Conservation (phyloP, 2,113 vertebrate species). For the Clarias batrachus region DNA sequence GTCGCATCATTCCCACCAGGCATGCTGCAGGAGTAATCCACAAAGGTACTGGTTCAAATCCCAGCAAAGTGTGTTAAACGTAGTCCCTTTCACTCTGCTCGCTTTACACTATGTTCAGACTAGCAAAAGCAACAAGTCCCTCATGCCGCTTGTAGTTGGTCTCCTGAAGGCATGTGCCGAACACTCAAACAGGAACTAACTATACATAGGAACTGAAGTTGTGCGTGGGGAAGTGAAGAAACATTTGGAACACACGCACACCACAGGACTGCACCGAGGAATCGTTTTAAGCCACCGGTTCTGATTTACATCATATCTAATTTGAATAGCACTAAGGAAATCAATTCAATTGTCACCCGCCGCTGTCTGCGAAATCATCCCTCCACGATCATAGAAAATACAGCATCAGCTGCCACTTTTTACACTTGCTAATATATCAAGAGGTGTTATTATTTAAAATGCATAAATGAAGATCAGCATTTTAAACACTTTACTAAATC, state of each 20-base stretch:
- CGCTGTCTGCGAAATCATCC: neutral
- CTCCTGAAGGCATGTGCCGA: neutral
- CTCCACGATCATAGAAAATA: neutral
- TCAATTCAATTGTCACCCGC: neutral
- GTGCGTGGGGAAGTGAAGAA: neutral
- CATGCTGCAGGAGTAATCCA: conserved; percentile 14
- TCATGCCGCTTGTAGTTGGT: neutral
- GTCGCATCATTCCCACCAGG: neutral
- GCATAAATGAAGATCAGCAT: neutral
- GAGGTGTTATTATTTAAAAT: neutral
- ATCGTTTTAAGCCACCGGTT: neutral
- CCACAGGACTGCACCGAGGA: neutral
- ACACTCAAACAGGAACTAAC: neutral
- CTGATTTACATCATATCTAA: neutral
- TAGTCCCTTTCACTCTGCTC: neutral
- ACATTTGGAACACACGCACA: neutral
- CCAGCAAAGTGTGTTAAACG: neutral
- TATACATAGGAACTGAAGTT: neutral
- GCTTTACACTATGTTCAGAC: neutral
- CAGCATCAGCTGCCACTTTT: neutral
- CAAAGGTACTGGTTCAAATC: neutral
- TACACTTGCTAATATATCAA: neutral
- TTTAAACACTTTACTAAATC: neutral
- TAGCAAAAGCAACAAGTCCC: neutral
- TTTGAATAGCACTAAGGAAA: neutral